Conservation (phyloP, 1,140 invertebrate genomes). For the Tigriopus japonicus region DNA sequence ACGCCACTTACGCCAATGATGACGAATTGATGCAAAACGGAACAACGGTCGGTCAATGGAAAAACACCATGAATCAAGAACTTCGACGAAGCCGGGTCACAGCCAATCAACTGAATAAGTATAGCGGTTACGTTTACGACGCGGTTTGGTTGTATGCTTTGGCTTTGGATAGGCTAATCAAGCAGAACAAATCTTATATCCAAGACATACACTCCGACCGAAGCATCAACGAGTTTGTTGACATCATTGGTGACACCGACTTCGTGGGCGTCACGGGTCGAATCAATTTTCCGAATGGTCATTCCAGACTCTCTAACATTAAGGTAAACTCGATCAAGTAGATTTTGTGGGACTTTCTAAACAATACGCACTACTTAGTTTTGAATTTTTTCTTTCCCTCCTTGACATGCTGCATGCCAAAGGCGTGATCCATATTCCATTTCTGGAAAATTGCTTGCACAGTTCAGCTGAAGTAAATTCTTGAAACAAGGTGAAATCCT, state of each 20-base stretch:
- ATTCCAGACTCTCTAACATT: constrained; percentile 45
- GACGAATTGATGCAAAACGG: constrained; percentile 40
- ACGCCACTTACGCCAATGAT: constrained; percentile 42
- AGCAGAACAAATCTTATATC: constrained; percentile 33
- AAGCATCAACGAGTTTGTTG: constrained; percentile 31
- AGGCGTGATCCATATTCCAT: no score
- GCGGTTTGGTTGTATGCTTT: constrained; percentile 63
- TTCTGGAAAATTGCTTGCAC: no score
- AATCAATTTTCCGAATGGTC: constrained; percentile 44
- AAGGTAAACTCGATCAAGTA: constrained; percentile 30
- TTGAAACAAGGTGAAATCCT: no score
- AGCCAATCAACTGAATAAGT: constrained; percentile 25
- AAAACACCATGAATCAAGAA: constrained; percentile 13
- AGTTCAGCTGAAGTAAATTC: no score
- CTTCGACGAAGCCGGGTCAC: neutral
- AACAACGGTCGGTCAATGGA: constrained; percentile 26
- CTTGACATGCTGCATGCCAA: no score
- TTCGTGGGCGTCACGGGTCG: constrained; percentile 52
- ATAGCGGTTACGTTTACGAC: constrained; percentile 58
- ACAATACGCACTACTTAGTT: no score
- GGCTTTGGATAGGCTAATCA: constrained; percentile 42
- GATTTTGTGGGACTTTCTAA: no score
- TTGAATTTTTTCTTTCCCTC: no score
- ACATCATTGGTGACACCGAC: constrained; percentile 34
- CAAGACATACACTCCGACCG: constrained; percentile 36